Evolutionary conservation across 2,113 vertebrate genomes (phyloP), one percentile per base, ranked within the genome.

Genomic region (Gorilla gorilla): DNA sequence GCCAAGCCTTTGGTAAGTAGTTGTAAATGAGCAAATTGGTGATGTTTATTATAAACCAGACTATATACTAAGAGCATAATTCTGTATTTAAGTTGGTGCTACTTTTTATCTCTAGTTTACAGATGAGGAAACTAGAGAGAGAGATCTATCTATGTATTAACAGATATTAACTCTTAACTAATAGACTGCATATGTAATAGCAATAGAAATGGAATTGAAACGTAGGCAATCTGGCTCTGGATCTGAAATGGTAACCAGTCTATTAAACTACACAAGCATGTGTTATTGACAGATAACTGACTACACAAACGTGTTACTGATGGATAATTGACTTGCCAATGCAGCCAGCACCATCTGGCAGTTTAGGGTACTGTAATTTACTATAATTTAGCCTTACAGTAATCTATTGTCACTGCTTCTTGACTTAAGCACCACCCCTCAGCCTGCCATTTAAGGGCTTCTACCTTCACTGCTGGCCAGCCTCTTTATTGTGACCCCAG

Each of bases 91-190:
- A 52, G 32, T 40, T 55, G 50, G 23, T 45, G n/a, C 43, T 75
- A 45, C n/a, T 81, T 83, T 73, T 76, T 48, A 78, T 68, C 40
- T 87, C 61, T 66, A 40, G 43, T 94, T 87, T 94, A 57, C 25
- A 70, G 55, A 84, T 88, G 66, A 95, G 85, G 82, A 94, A 96
- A 70, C 8, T 18, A 30, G 75, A 95, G 80, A 75, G 78, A 89
- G 43, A 79, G 40, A 55, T 55, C 52, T 55, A 55, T 55, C 52
- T 55, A 55, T 55, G 18, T 20, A 55, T 55, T 55, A 55, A 20
- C 18, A 55, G 52, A 55, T 55, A 55, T 64, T 32, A 32, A 64
- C 61, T 32, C 61, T 32, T 30, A 79, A 73, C 55, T 32, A 85
- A 52, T 59, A 90, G 45, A 85, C 12, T 9, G 43, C 61, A 64